A percentile compares a stretch with the other conserved stretches of the same genome.
Conservation (phyloP, 2,797 vertebrate species). For the Chrysocyon brachyurus region DNA sequence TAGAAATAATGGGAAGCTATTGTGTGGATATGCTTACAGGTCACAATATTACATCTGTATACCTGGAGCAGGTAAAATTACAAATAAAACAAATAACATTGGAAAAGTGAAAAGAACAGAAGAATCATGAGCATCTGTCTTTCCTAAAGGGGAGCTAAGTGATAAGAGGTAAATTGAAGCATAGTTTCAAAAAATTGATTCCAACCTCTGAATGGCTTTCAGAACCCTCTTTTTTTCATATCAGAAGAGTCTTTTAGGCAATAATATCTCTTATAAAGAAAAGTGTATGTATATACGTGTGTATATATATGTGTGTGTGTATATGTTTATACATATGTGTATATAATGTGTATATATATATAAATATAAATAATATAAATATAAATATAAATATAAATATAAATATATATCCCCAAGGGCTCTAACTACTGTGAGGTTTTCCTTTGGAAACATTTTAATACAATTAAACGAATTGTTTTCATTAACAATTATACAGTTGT, state of each 20-base stretch:
- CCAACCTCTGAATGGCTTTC: not conserved
- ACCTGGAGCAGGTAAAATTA: not conserved
- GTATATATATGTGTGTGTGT: too few relatives aligned
- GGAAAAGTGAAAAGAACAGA: not conserved
- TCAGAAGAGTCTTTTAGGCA: not conserved
- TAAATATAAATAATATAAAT: too few relatives aligned
- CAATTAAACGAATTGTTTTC: not conserved
- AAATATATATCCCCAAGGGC: not conserved
- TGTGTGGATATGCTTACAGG: not conserved
- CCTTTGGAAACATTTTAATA: not conserved
- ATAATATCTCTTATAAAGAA: not conserved
- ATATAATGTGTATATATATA: too few relatives aligned
- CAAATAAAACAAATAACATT: conserved; percentile 14
- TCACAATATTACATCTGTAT: not conserved
- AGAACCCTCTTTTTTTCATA: not conserved
- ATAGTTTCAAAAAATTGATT: not conserved
- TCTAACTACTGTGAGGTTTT: not conserved
- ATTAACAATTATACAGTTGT: not conserved
- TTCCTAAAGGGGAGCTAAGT: not conserved
- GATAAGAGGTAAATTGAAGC: not conserved
- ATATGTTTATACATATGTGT: too few relatives aligned
- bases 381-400: too few relatives aligned
- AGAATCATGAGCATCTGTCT: not conserved
- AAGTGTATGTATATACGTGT: not conserved
- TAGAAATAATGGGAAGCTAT: not conserved